Conservation (phyloP, 2,797 vertebrate genomes). For the Liparis tanakae region DNA sequence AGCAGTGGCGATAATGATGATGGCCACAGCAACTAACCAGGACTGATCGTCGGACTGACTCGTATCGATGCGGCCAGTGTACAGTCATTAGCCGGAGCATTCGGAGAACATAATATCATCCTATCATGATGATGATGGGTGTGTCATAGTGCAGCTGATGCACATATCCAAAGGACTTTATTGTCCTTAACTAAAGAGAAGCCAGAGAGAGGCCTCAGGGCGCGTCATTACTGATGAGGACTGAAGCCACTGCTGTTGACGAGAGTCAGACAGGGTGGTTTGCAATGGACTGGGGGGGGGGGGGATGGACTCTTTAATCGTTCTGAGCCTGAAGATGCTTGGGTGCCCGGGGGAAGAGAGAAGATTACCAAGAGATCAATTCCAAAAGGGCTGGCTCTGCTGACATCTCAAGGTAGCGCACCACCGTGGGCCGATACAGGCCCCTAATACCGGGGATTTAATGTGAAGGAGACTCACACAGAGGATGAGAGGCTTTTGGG, state of each 20-base stretch:
- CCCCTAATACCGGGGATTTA: conserved; percentile 48
- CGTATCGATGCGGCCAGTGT: not conserved
- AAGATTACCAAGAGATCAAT: conserved; percentile 76
- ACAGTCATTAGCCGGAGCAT: not conserved
- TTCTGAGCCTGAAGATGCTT: conserved; percentile 48
- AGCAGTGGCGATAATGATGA: conserved; percentile 42
- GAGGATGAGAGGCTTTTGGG: conserved; percentile 25
- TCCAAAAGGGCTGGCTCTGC: conserved; percentile 49
- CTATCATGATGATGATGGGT: conserved; percentile 9
- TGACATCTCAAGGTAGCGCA: conserved; percentile 72
- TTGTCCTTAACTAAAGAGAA: conserved; percentile 42
- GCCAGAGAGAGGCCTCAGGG: conserved; percentile 28
- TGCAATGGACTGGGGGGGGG: not conserved
- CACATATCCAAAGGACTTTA: conserved; percentile 27
- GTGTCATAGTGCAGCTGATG: conserved; percentile 20
- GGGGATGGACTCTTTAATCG: conserved; percentile 54
- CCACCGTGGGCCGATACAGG: conserved; percentile 48
- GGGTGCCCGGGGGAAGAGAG: conserved; percentile 48
- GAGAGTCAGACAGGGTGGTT: not conserved
- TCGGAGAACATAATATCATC: conserved; percentile 23
- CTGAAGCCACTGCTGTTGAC: conserved; percentile 29
- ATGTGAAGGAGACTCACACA: conserved; percentile 49
- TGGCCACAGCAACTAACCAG: conserved; percentile 19
- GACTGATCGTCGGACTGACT: conserved; percentile 25
- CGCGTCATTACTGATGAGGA: conserved; percentile 36